A percentile compares a stretch with the other conserved stretches of the same genome.
Evolutionary conservation across 2,113 vertebrate species (phyloP).

Genomic region (Nesogale talazaci): DNA sequence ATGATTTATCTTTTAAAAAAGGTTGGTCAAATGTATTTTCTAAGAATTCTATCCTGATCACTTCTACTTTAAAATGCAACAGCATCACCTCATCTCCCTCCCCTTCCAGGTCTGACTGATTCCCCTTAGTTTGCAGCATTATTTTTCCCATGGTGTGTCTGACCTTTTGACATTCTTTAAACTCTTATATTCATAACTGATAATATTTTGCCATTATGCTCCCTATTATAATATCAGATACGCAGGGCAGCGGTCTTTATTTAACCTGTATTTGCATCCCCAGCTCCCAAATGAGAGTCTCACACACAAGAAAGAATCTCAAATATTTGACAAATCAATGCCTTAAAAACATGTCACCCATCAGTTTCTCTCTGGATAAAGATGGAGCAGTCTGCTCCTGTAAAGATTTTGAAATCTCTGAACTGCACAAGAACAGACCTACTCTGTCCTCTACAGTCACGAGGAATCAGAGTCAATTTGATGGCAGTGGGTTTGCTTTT

Average conservation of each 20-base stretch:
- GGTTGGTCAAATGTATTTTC: slow-evolving; percentile 15
- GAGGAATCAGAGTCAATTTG: no score
- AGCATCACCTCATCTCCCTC: background rate
- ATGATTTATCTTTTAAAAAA: slow-evolving; percentile 1
- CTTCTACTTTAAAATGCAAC: background rate
- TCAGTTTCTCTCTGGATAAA: no score
- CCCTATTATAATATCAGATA: background rate
- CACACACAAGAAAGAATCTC: background rate
- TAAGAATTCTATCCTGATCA: background rate
- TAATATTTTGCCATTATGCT: background rate
- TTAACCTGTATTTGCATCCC: slow-evolving; percentile 14
- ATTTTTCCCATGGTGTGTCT: background rate
- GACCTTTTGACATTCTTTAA: background rate
- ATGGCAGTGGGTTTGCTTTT: background rate
- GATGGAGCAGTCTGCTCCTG: no score
- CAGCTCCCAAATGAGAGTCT: background rate
- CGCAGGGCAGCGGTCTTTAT: background rate
- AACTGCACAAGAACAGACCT: background rate
- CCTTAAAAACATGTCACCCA: background rate
- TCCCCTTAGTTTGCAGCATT: background rate
- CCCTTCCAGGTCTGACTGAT: background rate
- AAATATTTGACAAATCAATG: slow-evolving; percentile 51
- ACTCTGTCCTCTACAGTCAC: no score
- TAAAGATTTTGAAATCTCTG: background rate
- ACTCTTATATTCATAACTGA: background rate